Evolutionary conservation across 2,888 invertebrate genomes (phyloP).

Genomic region (Drosophila paranaensis): DNA sequence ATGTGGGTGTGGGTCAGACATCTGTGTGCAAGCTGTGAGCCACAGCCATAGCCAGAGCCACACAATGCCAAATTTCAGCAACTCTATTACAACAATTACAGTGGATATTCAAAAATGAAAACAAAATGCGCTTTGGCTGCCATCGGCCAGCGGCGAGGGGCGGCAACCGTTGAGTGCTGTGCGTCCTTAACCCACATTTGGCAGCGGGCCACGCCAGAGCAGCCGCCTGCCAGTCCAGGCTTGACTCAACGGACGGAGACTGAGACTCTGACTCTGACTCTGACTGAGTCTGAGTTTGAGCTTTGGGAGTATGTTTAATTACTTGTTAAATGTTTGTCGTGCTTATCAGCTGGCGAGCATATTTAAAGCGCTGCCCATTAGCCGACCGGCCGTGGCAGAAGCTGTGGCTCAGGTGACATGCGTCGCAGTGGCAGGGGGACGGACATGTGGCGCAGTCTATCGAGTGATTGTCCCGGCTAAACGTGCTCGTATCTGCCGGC

Average conservation of each 20-base stretch:
- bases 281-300: conserved; percentile 21
- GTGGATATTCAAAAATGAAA: conserved; percentile 42
- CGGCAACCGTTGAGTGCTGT: conserved; percentile 64
- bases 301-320: conserved; percentile 71
- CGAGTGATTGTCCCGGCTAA: conserved; percentile 59
- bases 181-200: conserved; percentile 74
- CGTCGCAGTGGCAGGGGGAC: conserved; percentile 30
- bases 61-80: conserved; percentile 74
- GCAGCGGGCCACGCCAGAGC: conserved; percentile 42
- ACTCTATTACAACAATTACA: conserved; percentile 71
- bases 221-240: conserved; percentile 35
- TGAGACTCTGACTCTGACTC: not conserved
- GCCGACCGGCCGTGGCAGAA: conserved; percentile 24
- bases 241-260: conserved; percentile 10
- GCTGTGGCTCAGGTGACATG: conserved; percentile 50
- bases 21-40: conserved; percentile 28
- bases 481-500: conserved; percentile 48
- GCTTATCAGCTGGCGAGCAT: conserved; percentile 61
- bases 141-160: conserved; percentile 68
- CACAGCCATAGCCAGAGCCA: not conserved
- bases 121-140: conserved; percentile 54
- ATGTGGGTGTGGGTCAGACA: conserved; percentile 78
- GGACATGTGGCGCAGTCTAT: conserved; percentile 41
- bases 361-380: conserved; percentile 57
- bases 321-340: conserved; percentile 77